phyloP scores from a whole-genome alignment of 1,140 invertebrate genomes.

The Leptestheria dahalacensis region DNA sequence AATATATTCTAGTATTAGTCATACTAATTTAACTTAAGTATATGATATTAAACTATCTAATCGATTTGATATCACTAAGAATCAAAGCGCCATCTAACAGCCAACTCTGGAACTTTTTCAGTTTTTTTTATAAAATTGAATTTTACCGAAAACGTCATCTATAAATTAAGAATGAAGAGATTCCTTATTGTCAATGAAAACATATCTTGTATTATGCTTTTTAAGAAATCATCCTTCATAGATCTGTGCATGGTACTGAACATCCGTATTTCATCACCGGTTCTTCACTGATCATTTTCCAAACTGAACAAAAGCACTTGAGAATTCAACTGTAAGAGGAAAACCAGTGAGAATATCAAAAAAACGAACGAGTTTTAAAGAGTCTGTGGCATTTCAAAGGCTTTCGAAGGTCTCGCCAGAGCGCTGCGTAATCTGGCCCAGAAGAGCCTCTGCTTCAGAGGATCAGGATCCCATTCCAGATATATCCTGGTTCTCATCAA shows the following conservation, averaged over 20 bases:
- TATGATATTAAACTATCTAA: too few species aligned
- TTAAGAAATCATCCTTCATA: neutral
- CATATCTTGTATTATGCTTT: too few species aligned
- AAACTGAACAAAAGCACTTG: neutral
- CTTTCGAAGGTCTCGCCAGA: conserved; percentile 22
- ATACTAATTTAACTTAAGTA: too few species aligned
- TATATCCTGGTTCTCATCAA: conserved; percentile 45
- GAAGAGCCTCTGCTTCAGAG: conserved; percentile 32
- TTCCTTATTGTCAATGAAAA: too few species aligned
- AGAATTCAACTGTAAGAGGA: neutral
- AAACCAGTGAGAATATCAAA: neutral
- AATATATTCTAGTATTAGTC: too few species aligned
- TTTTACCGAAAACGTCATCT: neutral
- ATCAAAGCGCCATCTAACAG: neutral
- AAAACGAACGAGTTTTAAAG: neutral
- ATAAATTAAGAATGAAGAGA: too few species aligned
- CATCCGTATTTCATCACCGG: neutral
- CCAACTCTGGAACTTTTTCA: neutral
- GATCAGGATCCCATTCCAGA: conserved; percentile 35
- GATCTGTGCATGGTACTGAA: neutral
- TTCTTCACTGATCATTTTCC: neutral
- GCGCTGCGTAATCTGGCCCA: conserved; percentile 31
- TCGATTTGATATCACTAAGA: too few species aligned
- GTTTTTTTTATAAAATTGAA: neutral
- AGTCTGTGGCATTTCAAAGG: conserved; percentile 1